Evolutionary conservation across 2,113 vertebrate species (phyloP), one percentile per base, ranked within the genome.

Genomic region (Pleuronectes platessa): DNA sequence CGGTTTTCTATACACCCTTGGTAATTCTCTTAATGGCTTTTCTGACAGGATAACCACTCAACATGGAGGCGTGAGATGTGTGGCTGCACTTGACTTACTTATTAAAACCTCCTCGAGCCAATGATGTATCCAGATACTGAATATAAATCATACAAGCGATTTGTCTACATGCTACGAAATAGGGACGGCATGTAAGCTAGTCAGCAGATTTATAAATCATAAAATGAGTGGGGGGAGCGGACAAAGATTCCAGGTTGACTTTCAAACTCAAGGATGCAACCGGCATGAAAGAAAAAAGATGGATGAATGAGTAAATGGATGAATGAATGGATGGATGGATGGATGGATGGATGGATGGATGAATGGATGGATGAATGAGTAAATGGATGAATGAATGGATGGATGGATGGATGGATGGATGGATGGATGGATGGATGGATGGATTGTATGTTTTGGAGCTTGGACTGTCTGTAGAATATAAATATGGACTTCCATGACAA

Each of bases 191-290:
- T 21, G 42, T 21, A 2, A 24, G 15, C n/a, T 67, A 55, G 54
- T 61, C 31, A 77, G 67, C n/a, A 24, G 26, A 27, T n/a, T n/a
- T 53, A 18, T 67, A 7, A 56, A 18, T 68, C 17, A 27, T 49
- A 37, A 12, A 55, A 21, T 12, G 26, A 65, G 35, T 37, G 14
- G 2, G 23, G 37, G 42, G 58, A 59, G 10, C 9, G 49, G 27
- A 37, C 35, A 45, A 5, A 61, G 14, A 13, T 0, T 45, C 26
- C 11, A 27, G 26, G 13, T 40, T n/a, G 49, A 26, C 9, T 23
- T 55, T 42, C 40, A 42, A 42, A 12, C 12, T 42, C 40, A 12
- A 11, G 12, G 40, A 42, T 42, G 13, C 40, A 42, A 11, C 40
- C 12, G 12, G 40, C 40, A 42, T 42, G 12, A 11, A 11, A 42